A percentile compares a stretch with the other conserved stretches of the same genome.
Conservation (phyloP, 2,113 vertebrate genomes). For the Caranx melampygus region DNA sequence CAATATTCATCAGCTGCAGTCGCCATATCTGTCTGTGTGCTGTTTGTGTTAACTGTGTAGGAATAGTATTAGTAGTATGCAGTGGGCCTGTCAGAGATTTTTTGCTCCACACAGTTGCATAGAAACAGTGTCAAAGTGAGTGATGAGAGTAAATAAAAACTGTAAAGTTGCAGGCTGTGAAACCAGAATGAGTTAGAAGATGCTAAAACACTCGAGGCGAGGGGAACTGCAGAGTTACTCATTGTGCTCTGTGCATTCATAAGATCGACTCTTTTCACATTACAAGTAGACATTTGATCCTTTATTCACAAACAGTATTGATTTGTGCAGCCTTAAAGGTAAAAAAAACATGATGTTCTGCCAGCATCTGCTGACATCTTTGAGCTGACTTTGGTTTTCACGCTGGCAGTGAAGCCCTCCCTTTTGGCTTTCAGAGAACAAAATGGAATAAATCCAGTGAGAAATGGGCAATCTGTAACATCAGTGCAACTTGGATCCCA, state of each 20-base stretch:
- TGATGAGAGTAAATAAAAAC: background rate
- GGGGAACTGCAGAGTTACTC: background rate
- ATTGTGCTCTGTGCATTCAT: background rate
- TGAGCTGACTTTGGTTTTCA: background rate
- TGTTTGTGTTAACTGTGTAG: background rate
- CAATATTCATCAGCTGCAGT: background rate
- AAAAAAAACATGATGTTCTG: constrained; percentile 11
- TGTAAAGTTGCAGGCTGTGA: background rate
- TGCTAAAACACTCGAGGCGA: background rate
- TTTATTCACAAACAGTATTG: constrained; percentile 20
- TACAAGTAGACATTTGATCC: background rate
- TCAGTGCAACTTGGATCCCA: constrained; percentile 16
- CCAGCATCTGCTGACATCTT: background rate
- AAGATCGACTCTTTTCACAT: background rate
- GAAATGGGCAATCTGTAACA: background rate
- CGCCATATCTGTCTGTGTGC: background rate
- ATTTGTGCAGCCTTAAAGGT: constrained; percentile 22
- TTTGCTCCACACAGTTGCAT: background rate
- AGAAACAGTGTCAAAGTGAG: background rate
- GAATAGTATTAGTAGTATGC: background rate
- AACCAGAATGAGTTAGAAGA: background rate
- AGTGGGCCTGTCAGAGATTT: background rate
- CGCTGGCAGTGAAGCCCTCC: background rate
- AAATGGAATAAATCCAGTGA: constrained; percentile 6
- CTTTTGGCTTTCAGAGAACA: background rate